These are phyloP conservation scores for Bellardia bayeri DNA, from an alignment of 2,888 invertebrate species.

Conservation along the genomic window DNA sequence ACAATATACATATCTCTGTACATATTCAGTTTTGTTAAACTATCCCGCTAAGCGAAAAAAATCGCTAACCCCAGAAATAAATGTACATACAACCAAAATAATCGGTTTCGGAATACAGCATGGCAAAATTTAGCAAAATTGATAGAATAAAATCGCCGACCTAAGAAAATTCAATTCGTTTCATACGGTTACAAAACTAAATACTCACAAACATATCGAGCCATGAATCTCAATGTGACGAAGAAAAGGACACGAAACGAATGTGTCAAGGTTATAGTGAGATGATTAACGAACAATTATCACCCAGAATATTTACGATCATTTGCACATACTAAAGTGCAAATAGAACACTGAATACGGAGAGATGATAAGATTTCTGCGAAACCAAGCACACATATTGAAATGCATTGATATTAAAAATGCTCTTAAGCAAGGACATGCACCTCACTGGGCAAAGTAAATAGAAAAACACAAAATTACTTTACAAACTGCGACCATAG, in stretches of 20 bases:
- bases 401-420: constrained; percentile 3
- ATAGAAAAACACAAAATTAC: constrained; percentile 35
- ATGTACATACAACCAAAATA: constrained; percentile 55
- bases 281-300: constrained; percentile 81
- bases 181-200: constrained; percentile 74
- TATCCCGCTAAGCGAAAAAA: constrained; percentile 52
- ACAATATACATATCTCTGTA: constrained; percentile 7
- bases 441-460: constrained; percentile 54
- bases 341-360: constrained; percentile 21
- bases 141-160: constrained; percentile 45
- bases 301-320: constrained; percentile 78
- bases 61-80: constrained; percentile 37
- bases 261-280: constrained; percentile 70
- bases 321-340: constrained; percentile 61
- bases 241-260: constrained; percentile 33
- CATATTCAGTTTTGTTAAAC: neutral
- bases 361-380: constrained; percentile 44
- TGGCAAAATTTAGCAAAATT: neutral
- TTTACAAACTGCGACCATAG: constrained; percentile 77
- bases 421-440: constrained; percentile 54
- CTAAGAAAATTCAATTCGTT: constrained; percentile 66
- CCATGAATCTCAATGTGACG: neutral
- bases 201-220: constrained; percentile 73
- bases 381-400: constrained; percentile 42
- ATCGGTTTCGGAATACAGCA: constrained; percentile 50